These are phyloP conservation scores for Colossoma macropomum DNA, from an alignment of 2,113 vertebrate species.

Conservation along the genomic window DNA sequence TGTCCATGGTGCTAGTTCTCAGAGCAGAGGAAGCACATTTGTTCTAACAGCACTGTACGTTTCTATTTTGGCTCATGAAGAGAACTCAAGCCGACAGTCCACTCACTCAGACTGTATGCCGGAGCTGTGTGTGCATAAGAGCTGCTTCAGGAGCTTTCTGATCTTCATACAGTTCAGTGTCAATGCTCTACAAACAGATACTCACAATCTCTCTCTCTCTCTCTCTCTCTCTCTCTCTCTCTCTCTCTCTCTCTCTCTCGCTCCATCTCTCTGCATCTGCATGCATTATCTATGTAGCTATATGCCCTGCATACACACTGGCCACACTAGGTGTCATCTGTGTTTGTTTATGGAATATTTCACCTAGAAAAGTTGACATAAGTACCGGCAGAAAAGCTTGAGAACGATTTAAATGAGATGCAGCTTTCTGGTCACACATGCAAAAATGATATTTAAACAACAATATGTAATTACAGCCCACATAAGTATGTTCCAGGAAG, in stretches of 20 bases:
- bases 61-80: neutral
- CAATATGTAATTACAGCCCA: too few relatives aligned
- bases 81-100: neutral
- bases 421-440: too few relatives aligned
- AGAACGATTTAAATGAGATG: neutral
- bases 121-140: neutral
- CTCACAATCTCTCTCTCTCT: neutral
- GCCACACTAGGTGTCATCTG: neutral
- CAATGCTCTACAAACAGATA: slow-evolving; percentile 9
- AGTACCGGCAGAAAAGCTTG: neutral
- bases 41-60: neutral
- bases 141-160: neutral
- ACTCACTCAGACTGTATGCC: slow-evolving; percentile 1
- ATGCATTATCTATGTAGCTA: neutral
- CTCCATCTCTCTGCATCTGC: too few relatives aligned
- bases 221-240: neutral
- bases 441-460: too few relatives aligned
- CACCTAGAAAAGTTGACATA: neutral
- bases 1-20: slow-evolving; percentile 20
- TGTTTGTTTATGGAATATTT: neutral
- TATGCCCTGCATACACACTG: neutral
- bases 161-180: slow-evolving; percentile 18
- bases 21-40: neutral
- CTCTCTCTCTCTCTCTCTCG: neutral
- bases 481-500: too few relatives aligned